Evolutionary conservation across 2,888 invertebrate species (phyloP).

Genomic region (Phengaris alcon): DNA sequence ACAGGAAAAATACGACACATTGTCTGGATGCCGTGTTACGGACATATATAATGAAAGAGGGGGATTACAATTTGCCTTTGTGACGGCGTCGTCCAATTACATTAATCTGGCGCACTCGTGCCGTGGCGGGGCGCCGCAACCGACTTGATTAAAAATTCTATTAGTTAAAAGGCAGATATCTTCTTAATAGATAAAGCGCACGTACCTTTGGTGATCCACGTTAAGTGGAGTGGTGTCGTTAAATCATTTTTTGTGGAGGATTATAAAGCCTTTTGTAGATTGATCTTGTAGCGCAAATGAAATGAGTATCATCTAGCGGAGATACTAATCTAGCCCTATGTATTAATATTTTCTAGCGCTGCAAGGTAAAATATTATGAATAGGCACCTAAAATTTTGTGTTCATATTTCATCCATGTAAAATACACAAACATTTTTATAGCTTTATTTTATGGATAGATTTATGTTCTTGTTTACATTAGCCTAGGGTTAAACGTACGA

Average conservation of each 20-base stretch:
- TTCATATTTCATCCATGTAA: slow-evolving; percentile 30
- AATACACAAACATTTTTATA: slow-evolving; percentile 30
- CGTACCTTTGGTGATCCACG: slow-evolving; percentile 36
- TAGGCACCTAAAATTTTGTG: background rate
- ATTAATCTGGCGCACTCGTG: slow-evolving; percentile 71
- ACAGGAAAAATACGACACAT: slow-evolving; percentile 61
- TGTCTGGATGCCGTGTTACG: slow-evolving; percentile 63
- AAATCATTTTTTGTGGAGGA: background rate
- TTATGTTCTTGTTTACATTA: slow-evolving; percentile 26
- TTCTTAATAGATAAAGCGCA: slow-evolving; percentile 73
- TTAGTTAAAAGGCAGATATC: slow-evolving; percentile 75
- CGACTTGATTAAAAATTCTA: slow-evolving; percentile 79
- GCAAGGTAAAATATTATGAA: background rate
- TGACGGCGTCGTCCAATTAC: slow-evolving; percentile 77
- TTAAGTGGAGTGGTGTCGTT: background rate
- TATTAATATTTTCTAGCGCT: background rate
- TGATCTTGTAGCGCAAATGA: background rate
- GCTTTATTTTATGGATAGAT: slow-evolving; percentile 29
- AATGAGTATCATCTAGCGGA: background rate
- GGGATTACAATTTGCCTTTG: slow-evolving; percentile 79
- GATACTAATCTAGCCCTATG: background rate
- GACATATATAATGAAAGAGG: slow-evolving; percentile 69
- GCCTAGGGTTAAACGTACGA: slow-evolving; percentile 20
- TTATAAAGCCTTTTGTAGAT: background rate
- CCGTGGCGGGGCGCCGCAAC: slow-evolving; percentile 62